Evolutionary conservation across 1,140 invertebrate genomes (phyloP), one percentile per base, ranked within the genome.

Genomic region (Aphis craccivora): DNA sequence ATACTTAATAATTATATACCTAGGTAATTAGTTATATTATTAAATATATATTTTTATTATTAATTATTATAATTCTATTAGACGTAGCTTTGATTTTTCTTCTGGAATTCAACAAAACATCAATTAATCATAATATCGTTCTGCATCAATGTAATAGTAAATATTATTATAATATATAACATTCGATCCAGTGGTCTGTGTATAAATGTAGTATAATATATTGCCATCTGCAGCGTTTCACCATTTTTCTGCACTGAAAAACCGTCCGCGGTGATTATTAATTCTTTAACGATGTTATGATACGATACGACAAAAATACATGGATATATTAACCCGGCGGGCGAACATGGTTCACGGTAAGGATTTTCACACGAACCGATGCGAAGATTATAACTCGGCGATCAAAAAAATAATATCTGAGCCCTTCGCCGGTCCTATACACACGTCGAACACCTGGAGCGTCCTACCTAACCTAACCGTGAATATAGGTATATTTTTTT

Each of bases 331-430:
- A 14, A 14, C 14, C n/a, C 60, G 60, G n/a, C 60, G n/a, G 60
- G 30, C 60, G 14, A 76, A 76, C 14, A n/a, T 76, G 60, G 60
- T n/a, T n/a, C n/a, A 76, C n/a, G 60, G 30, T n/a, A n/a, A 76
- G 1, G 60, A 76, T 76, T 76, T 76, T 76, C 60, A 76, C 60
- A 76, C 60, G 60, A n/a, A n/a, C n/a, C 0, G n/a, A 76, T 76
- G 30, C 30, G 5, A n/a, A 76, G 14, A 76, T 76, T n/a, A 76
- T 76, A 35, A 76, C 60, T 8, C 14, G 4, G 4, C 1, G 60
- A 76, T 76, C 60, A 76, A 76, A 76, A 76, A 60, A 60, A 60
- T 76, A 76, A n/a, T n/a, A n/a, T n/a, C 60, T 20, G 60, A 76
- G n/a, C n/a, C 30, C n/a, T 76, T 18, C 60, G 60, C 60, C n/a